Evolutionary conservation across 2,888 invertebrate genomes (phyloP).

Genomic region (Netelia virgata): DNA sequence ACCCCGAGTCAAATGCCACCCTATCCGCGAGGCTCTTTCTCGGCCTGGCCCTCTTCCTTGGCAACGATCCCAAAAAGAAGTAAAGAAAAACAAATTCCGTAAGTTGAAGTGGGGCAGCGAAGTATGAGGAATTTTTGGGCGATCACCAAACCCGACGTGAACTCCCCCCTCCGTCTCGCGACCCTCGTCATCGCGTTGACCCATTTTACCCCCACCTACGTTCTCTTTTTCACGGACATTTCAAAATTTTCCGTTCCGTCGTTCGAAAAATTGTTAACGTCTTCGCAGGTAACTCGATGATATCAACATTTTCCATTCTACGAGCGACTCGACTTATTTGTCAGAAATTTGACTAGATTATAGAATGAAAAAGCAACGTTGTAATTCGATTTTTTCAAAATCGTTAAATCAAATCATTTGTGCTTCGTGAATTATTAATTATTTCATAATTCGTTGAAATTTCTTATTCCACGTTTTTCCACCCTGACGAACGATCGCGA

Average conservation of each 20-base stretch:
- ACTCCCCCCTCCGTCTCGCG: slow-evolving; percentile 34
- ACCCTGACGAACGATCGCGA: slow-evolving; percentile 53
- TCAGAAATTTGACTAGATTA: neutral
- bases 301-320: slow-evolving; percentile 23
- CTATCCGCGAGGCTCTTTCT: slow-evolving; percentile 13
- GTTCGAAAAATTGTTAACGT: slow-evolving; percentile 33
- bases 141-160: slow-evolving; percentile 74
- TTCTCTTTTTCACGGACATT: slow-evolving; percentile 20
- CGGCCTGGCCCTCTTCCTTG: slow-evolving; percentile 42
- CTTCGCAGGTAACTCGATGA: neutral
- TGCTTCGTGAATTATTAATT: neutral
- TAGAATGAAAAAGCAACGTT: neutral
- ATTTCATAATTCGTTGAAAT: neutral
- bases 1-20: slow-evolving; percentile 10
- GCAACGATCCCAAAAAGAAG: slow-evolving; percentile 64
- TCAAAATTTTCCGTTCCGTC: slow-evolving; percentile 59
- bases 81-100: slow-evolving; percentile 16
- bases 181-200: slow-evolving; percentile 22
- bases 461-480: neutral
- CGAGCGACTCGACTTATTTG: neutral
- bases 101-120: slow-evolving; percentile 30
- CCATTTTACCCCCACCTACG: slow-evolving; percentile 20
- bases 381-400: neutral
- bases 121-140: slow-evolving; percentile 76
- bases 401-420: neutral